Evolutionary conservation across 2,113 vertebrate species (phyloP).

Genomic region (Labeo rohita): DNA sequence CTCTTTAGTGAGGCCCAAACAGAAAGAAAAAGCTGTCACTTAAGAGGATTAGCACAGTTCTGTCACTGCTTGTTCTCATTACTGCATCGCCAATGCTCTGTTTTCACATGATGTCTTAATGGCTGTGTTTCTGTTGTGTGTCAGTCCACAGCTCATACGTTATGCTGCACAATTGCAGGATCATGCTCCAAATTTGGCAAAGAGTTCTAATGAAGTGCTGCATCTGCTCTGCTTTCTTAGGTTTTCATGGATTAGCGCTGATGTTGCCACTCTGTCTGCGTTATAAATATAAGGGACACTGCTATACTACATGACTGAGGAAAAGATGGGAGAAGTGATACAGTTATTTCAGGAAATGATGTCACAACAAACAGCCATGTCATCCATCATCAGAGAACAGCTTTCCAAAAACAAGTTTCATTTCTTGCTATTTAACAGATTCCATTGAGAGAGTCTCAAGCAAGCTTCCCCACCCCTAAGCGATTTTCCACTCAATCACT

Average conservation of each 20-base stretch:
- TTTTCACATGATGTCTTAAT: slow-evolving; percentile 31
- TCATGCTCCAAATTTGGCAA: slow-evolving; percentile 13
- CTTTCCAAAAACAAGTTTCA: neutral
- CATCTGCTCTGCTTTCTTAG: slow-evolving; percentile 7
- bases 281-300: neutral
- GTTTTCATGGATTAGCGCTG: slow-evolving; percentile 27
- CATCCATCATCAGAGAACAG: neutral
- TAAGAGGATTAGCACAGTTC: neutral
- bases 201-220: slow-evolving; percentile 9
- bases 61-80: slow-evolving; percentile 9
- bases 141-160: slow-evolving; percentile 43
- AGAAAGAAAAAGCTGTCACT: neutral
- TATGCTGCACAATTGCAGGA: slow-evolving; percentile 3
- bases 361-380: neutral
- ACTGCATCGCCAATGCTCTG: neutral
- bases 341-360: neutral
- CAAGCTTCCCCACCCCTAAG: neutral
- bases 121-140: slow-evolving; percentile 24
- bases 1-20: neutral
- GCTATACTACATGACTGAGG: neutral
- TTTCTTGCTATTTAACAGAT: neutral
- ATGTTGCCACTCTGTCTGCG: slow-evolving; percentile 20
- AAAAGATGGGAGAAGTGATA: neutral
- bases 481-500: neutral
- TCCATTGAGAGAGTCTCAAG: neutral